phyloP scores from a whole-genome alignment of 2,888 invertebrate species.

The Cylloceria caligata region DNA sequence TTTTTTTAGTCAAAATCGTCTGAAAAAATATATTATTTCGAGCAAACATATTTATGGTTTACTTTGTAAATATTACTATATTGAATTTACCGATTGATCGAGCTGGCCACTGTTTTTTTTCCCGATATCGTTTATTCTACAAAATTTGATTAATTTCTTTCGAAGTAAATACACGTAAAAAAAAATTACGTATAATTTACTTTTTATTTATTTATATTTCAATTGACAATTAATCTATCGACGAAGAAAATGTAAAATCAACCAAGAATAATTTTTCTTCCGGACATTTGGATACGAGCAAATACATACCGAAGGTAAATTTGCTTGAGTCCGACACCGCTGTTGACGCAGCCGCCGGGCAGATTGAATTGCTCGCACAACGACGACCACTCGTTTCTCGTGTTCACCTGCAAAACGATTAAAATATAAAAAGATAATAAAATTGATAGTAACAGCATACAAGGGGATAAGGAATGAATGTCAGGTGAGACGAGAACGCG shows the following conservation, averaged over 20 bases:
- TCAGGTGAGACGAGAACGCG: not conserved
- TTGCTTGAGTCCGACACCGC: constrained; percentile 93
- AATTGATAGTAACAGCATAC: constrained; percentile 19
- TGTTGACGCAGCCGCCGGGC: constrained; percentile 95
- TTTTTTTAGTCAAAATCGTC: too few species aligned
- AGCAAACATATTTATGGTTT: not conserved
- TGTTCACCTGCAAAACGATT: constrained; percentile 90
- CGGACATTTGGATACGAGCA: not conserved
- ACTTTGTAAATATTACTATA: not conserved
- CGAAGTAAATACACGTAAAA: too few species aligned
- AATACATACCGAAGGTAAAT: constrained; percentile 91
- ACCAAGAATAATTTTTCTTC: not conserved
- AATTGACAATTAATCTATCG: too few species aligned
- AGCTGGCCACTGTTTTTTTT: too few species aligned
- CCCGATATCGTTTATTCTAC: too few species aligned
- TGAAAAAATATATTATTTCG: not conserved
- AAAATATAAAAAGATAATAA: constrained; percentile 42
- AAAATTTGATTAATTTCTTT: too few species aligned
- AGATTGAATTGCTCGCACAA: constrained; percentile 91
- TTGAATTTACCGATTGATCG: not conserved
- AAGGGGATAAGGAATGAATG: constrained; percentile 1
- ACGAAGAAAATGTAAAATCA: not conserved
- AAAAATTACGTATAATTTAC: too few species aligned
- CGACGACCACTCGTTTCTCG: constrained; percentile 94
- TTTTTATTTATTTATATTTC: too few species aligned